Evolutionary conservation across 2,888 invertebrate genomes (phyloP).

Genomic region (Cerceris rybyensis): DNA sequence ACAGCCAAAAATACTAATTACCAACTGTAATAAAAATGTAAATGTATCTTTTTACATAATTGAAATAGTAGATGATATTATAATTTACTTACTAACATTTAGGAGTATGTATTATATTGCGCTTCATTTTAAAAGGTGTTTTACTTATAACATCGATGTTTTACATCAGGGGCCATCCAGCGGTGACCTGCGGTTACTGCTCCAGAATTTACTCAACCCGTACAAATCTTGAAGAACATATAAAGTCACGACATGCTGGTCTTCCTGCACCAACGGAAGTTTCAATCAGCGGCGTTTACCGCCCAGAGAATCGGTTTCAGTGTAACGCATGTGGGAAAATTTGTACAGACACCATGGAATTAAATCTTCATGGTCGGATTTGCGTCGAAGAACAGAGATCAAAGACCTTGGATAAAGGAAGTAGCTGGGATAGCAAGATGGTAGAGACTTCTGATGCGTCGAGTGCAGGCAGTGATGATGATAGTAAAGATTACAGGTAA

Average conservation of each 20-base stretch:
- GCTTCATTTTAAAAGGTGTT: too few species aligned
- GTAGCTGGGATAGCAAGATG: constrained; percentile 78
- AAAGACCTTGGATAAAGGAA: constrained; percentile 70
- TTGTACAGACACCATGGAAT: constrained; percentile 76
- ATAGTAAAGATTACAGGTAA: constrained; percentile 74
- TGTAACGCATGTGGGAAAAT: constrained; percentile 78
- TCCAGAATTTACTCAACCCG: constrained; percentile 81
- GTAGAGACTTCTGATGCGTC: constrained; percentile 76
- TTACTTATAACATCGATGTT: not conserved
- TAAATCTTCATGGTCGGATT: constrained; percentile 76
- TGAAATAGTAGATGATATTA: too few species aligned
- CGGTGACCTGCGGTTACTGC: constrained; percentile 81
- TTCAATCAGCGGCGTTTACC: constrained; percentile 39
- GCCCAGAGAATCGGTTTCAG: constrained; percentile 70
- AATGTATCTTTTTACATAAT: too few species aligned
- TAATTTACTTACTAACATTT: too few species aligned
- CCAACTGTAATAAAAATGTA: too few species aligned
- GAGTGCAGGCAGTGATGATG: constrained; percentile 76
- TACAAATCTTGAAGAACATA: constrained; percentile 81
- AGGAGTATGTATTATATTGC: too few species aligned
- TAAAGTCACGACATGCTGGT: constrained; percentile 80
- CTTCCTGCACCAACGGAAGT: constrained; percentile 73
- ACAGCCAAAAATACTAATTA: too few species aligned
- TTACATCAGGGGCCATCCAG: constrained; percentile 80
- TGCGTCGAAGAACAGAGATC: constrained; percentile 70